These are phyloP conservation scores for Antigone vipio DNA, from an alignment of 2,113 vertebrate genomes.

Conservation along the genomic window DNA sequence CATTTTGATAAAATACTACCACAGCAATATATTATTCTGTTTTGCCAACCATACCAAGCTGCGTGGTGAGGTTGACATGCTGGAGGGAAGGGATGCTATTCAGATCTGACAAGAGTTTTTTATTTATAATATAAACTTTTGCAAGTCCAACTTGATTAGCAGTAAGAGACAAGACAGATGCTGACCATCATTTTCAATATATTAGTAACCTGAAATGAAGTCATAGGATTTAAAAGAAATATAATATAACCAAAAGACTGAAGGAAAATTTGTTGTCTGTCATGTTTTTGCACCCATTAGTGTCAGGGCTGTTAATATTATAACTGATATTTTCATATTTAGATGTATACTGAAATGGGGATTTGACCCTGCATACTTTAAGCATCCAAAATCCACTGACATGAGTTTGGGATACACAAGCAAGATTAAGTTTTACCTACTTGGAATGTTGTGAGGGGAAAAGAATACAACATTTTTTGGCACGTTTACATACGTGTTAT, in stretches of 20 bases:
- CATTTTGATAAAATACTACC: conserved; percentile 12
- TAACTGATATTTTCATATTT: neutral
- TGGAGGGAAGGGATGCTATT: neutral
- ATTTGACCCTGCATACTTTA: neutral
- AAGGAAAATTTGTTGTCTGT: neutral
- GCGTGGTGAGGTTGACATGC: no score
- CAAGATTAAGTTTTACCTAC: neutral
- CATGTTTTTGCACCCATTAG: neutral
- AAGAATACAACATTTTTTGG: neutral
- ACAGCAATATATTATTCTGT: neutral
- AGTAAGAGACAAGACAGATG: neutral
- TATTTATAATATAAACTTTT: neutral
- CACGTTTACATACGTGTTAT: neutral
- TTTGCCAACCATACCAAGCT: neutral
- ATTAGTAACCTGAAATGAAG: neutral
- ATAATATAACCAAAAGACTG: neutral
- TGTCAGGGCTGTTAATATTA: neutral
- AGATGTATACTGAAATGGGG: neutral
- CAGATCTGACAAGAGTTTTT: neutral
- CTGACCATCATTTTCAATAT: neutral
- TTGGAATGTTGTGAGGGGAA: neutral
- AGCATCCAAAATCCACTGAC: neutral
- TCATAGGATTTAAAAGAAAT: neutral
- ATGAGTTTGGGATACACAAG: neutral
- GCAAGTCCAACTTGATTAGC: neutral